phyloP scores from a whole-genome alignment of 2,888 invertebrate species.

The Amphipoea oculea region DNA sequence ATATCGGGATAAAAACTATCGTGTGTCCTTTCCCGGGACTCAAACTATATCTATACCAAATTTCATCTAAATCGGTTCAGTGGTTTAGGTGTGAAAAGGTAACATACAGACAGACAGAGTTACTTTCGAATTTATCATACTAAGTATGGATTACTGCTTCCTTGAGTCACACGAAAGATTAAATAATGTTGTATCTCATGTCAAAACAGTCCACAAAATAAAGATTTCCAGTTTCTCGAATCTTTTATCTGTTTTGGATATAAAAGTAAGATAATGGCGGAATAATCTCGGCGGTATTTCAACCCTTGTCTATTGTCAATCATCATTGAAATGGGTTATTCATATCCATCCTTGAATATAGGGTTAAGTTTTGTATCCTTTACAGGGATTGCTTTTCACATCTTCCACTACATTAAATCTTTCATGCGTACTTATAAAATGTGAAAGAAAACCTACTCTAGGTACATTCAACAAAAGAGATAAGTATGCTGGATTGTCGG shows the following conservation, averaged over 20 bases:
- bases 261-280: constrained; percentile 7
- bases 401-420: constrained; percentile 8
- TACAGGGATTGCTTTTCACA: constrained; percentile 5
- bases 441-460: background rate
- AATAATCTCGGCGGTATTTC: constrained; percentile 22
- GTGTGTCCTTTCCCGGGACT: too few relatives aligned
- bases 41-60: too few relatives aligned
- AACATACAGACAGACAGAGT: too few relatives aligned
- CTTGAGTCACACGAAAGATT: background rate
- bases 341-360: background rate
- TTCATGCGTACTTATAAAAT: background rate
- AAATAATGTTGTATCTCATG: background rate
- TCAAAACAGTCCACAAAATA: background rate
- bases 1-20: too few relatives aligned
- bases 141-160: background rate
- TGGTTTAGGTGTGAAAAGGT: too few relatives aligned
- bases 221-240: background rate
- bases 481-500: too few relatives aligned
- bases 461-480: too few relatives aligned
- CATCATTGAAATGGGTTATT: constrained; percentile 40
- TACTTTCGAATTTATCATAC: too few relatives aligned
- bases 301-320: constrained; percentile 43
- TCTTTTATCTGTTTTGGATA: background rate
- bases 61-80: too few relatives aligned
- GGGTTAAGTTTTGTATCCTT: background rate